phyloP scores from a whole-genome alignment of 1,140 invertebrate genomes.

The Chrysopa pallens region DNA sequence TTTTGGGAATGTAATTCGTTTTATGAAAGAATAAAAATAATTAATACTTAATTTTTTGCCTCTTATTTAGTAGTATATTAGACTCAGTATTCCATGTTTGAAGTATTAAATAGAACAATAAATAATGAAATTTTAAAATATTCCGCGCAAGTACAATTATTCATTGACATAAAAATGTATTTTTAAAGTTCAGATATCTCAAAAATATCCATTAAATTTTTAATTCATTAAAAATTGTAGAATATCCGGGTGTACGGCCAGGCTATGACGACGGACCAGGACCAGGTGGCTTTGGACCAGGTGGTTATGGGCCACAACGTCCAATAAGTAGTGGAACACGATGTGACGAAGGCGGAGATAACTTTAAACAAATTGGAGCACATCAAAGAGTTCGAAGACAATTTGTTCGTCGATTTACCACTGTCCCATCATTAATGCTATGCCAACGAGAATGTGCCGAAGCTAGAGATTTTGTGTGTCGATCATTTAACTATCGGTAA shows the following conservation, averaged over 20 bases:
- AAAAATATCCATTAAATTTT: no score
- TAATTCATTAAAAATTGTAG: no score
- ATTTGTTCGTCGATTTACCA: slow-evolving; percentile 55
- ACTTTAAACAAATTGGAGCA: slow-evolving; percentile 59
- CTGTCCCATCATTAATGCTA: slow-evolving; percentile 48
- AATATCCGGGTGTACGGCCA: background rate
- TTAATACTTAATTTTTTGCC: no score
- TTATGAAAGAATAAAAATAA: no score
- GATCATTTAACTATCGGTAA: slow-evolving; percentile 71
- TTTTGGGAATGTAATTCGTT: no score
- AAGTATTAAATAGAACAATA: no score
- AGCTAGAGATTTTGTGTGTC: slow-evolving; percentile 66
- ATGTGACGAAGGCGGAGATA: slow-evolving; percentile 54
- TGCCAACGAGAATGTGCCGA: slow-evolving; percentile 72
- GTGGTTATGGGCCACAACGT: slow-evolving; percentile 6
- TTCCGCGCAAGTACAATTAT: no score
- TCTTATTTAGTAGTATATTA: no score
- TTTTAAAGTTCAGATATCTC: no score
- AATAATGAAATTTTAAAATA: no score
- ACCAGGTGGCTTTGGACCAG: slow-evolving; percentile 4
- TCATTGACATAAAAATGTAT: no score
- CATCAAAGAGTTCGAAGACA: slow-evolving; percentile 57
- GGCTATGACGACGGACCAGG: background rate
- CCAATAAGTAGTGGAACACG: slow-evolving; percentile 22
- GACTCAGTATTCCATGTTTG: no score